These are phyloP conservation scores for Lateolabrax maculatus DNA, from an alignment of 2,797 vertebrate species.

Conservation along the genomic window DNA sequence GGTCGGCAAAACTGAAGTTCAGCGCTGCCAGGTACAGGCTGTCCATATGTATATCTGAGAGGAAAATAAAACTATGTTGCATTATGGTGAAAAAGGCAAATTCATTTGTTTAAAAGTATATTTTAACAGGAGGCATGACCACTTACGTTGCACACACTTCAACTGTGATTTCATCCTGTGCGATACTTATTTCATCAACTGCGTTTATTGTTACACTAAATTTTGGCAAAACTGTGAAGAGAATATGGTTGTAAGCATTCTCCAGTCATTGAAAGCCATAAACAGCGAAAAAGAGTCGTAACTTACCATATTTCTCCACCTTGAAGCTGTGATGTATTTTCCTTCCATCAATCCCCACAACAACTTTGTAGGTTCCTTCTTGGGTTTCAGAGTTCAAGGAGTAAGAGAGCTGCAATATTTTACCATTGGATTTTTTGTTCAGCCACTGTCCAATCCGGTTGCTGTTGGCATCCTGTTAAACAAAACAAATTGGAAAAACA, in stretches of 20 bases:
- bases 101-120: not conserved
- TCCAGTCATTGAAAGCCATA: not conserved
- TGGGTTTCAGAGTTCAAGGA: slow-evolving; percentile 77
- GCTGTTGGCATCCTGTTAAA: slow-evolving; percentile 71
- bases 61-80: not conserved
- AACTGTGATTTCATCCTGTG: slow-evolving; percentile 28
- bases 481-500: not conserved
- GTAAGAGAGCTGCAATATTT: slow-evolving; percentile 81
- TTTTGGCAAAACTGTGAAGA: slow-evolving; percentile 67
- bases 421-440: slow-evolving; percentile 66
- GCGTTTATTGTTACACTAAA: slow-evolving; percentile 50
- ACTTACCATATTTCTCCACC: slow-evolving; percentile 81
- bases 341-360: not conserved
- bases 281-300: not conserved
- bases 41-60: slow-evolving; percentile 66
- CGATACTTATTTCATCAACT: slow-evolving; percentile 33
- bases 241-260: not conserved
- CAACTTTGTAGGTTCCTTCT: slow-evolving; percentile 69
- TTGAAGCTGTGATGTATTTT: slow-evolving; percentile 62
- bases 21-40: slow-evolving; percentile 59
- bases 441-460: slow-evolving; percentile 86
- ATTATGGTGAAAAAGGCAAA: not conserved
- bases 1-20: slow-evolving; percentile 34
- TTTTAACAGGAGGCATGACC: not conserved
- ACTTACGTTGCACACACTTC: slow-evolving; percentile 65